These are phyloP conservation scores for Lepus townsendii DNA, from an alignment of 2,797 vertebrate species.

Conservation along the genomic window DNA sequence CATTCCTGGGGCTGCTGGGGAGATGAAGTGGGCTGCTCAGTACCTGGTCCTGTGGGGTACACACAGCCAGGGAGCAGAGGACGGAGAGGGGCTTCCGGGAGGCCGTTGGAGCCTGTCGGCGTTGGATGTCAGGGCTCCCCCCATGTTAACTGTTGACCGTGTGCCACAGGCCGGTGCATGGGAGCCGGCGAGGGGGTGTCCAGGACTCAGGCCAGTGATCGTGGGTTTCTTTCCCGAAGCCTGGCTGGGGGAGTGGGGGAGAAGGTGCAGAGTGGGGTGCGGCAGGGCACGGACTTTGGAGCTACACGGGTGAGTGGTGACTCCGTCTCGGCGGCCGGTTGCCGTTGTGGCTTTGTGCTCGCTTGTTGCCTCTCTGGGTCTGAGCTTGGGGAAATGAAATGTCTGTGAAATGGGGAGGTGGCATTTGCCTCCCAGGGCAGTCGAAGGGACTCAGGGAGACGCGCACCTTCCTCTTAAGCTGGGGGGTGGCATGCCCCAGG, in stretches of 20 bases:
- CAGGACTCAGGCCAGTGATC: neutral
- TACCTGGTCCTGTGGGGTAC: too few relatives aligned
- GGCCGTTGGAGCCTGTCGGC: neutral
- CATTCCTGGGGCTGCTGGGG: too few relatives aligned
- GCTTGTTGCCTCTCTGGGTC: neutral
- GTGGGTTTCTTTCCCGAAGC: neutral
- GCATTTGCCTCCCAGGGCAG: accelerated
- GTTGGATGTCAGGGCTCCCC: neutral
- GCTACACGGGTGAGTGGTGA: neutral
- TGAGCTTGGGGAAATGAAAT: neutral
- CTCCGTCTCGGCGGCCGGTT: neutral
- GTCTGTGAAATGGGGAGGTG: neutral
- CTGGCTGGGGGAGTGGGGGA: neutral
- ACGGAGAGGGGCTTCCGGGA: neutral
- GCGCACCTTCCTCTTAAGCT: neutral
- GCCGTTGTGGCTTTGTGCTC: neutral
- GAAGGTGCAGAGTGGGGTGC: neutral
- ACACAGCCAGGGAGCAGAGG: too few relatives aligned
- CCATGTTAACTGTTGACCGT: neutral
- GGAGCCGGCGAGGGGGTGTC: neutral
- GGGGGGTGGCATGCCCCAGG: neutral
- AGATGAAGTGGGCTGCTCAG: accelerated
- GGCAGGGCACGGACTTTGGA: neutral
- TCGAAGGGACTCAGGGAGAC: neutral
- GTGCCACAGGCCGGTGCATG: neutral